Evolutionary conservation across 2,797 vertebrate species (phyloP), one percentile per base, ranked within the genome.

Genomic region (Semotilus atromaculatus): DNA sequence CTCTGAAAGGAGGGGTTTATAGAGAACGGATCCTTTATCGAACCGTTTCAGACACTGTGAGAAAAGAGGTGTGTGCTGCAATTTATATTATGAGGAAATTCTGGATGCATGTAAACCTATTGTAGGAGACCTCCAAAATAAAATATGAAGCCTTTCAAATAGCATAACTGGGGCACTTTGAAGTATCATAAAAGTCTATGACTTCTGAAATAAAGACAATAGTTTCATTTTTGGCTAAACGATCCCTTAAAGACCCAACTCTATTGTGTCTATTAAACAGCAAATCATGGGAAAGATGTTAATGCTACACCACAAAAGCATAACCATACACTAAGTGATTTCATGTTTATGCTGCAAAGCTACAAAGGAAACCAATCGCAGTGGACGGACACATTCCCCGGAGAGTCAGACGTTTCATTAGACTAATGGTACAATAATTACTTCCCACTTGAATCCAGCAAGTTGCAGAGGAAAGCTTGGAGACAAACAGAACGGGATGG

Each of bases 401-500:
- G 64, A 58, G 84, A 72, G 81, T 70, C 72, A 51, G 62, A 60
- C 11, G 34, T 75, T 78, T 86, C 81, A 86, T 85, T 79, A 64
- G 83, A 55, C 48, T 75, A 77, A 83, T 43, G 45, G 45, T 81
- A 43, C 43, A 40, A 82, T 81, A 86, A 86, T 90, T 68, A 83
- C 48, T 76, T 87, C 58, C 71, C 77, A 80, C 82, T 86, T 81
- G 60, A 81, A 80, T 80, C 58, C 82, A 83, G 38, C 68, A 43
- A 77, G 67, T 58, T 51, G 18, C 58, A 68, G 55, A 76, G 73
- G 31, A 80, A 85, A 62, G 45, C 60, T 48, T 58, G n/a, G 29
- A 85, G 83, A 88, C 79, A 81, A 84, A 80, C 55, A 66, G 45
- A 19, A 38, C 34, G 18, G 66, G 80, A 89, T 88, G 79, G 87